Percentiles rank a stretch among this genome's conserved stretches.
These are phyloP conservation scores for Ceyx melanurus DNA, from an alignment of 2,113 vertebrate species.

Conservation along the genomic window DNA sequence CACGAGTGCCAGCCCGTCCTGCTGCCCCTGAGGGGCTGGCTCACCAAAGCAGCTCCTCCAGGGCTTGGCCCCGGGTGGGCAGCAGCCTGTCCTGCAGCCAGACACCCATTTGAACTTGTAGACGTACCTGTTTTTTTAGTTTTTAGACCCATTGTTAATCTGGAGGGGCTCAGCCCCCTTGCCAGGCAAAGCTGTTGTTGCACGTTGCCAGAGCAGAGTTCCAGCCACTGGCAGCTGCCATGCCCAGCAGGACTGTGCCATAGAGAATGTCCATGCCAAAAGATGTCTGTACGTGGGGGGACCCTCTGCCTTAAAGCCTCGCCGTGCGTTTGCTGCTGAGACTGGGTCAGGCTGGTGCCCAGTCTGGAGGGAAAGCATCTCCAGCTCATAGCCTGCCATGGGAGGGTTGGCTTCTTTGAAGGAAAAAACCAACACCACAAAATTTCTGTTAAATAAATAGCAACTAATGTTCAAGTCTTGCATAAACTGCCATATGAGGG, in stretches of 20 bases:
- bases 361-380: slow-evolving; percentile 63
- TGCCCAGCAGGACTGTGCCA: slow-evolving; percentile 47
- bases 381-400: slow-evolving; percentile 31
- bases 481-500: neutral
- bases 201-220: slow-evolving; percentile 50
- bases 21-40: no score
- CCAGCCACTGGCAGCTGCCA: neutral
- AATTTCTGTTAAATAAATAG: neutral
- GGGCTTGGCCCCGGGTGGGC: slow-evolving; percentile 55
- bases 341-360: neutral
- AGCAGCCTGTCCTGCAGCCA: slow-evolving; percentile 47
- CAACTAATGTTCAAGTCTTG: neutral
- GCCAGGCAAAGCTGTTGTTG: slow-evolving; percentile 36
- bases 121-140: no score
- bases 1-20: neutral
- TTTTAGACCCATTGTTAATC: no score
- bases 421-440: neutral
- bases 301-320: slow-evolving; percentile 65
- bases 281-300: slow-evolving; percentile 13
- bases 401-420: neutral
- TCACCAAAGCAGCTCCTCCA: slow-evolving; percentile 29
- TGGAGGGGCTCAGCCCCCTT: no score
- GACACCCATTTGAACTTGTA: slow-evolving; percentile 5
- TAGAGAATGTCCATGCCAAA: slow-evolving; percentile 60
- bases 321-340: slow-evolving; percentile 55